Conservation (phyloP, 2,888 invertebrate genomes). For the Spicauda simplicius region DNA sequence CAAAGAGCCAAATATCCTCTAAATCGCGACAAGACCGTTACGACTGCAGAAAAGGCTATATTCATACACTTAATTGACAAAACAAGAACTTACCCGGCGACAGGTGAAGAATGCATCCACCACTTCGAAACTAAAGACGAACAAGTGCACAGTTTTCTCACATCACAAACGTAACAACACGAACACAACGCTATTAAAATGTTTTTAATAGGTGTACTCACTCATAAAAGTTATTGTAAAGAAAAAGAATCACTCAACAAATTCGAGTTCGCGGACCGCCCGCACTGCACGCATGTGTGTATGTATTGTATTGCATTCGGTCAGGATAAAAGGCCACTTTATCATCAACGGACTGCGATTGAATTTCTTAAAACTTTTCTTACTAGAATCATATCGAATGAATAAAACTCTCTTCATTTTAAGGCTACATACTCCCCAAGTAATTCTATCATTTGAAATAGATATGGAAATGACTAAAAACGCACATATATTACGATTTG, state of each 20-base stretch:
- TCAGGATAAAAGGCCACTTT: conserved; percentile 5
- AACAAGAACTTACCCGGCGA: conserved; percentile 70
- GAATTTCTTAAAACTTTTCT: neutral
- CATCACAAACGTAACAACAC: conserved; percentile 39
- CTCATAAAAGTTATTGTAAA: neutral
- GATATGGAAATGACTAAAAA: no score
- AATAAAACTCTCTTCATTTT: no score
- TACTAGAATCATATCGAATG: no score
- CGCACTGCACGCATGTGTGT: conserved; percentile 12
- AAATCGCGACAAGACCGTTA: neutral
- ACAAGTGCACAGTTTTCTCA: conserved; percentile 46
- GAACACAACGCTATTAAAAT: conserved; percentile 5
- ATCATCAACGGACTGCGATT: neutral
- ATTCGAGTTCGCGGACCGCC: conserved; percentile 2
- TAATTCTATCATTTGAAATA: no score
- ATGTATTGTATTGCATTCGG: conserved; percentile 5
- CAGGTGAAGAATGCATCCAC: conserved; percentile 55
- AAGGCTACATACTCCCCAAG: no score
- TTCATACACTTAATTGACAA: conserved; percentile 37
- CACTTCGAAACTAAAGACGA: conserved; percentile 47
- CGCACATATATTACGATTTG: no score
- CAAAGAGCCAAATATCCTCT: neutral
- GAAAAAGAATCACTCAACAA: neutral
- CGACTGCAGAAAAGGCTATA: neutral
- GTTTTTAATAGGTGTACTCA: conserved; percentile 1